phyloP scores from a whole-genome alignment of 2,888 invertebrate species.

The Cerceris rybyensis region DNA sequence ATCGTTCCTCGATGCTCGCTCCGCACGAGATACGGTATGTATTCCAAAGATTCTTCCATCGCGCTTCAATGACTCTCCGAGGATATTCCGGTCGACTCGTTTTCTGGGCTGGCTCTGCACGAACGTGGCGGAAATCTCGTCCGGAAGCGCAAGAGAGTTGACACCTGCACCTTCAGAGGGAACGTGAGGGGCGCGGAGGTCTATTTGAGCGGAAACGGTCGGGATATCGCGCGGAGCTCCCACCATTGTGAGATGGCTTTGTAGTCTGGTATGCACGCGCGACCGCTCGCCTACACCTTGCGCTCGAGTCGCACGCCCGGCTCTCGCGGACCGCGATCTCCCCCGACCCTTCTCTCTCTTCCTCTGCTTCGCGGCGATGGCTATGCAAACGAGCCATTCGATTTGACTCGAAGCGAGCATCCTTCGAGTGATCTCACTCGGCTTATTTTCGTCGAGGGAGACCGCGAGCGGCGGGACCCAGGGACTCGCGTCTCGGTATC shows the following conservation, averaged over 20 bases:
- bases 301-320: constrained; percentile 39
- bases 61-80: too few relatives aligned
- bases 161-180: constrained; percentile 74
- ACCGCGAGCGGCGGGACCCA: too few relatives aligned
- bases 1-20: constrained; percentile 76
- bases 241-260: constrained; percentile 77
- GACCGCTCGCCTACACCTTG: constrained; percentile 5
- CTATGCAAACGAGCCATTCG: constrained; percentile 63
- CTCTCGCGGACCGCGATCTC: constrained; percentile 23
- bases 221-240: constrained; percentile 74
- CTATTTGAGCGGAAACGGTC: constrained; percentile 78
- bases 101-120: constrained; percentile 1
- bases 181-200: constrained; percentile 48
- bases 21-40: not conserved
- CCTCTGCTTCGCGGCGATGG: constrained; percentile 62
- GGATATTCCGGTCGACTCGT: not conserved
- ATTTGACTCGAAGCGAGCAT: constrained; percentile 19
- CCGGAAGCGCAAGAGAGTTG: constrained; percentile 74
- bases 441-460: too few relatives aligned
- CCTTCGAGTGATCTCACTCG: not conserved
- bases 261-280: constrained; percentile 66
- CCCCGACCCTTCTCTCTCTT: constrained; percentile 10
- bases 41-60: too few relatives aligned
- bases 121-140: constrained; percentile 64
- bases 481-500: constrained; percentile 23